These are phyloP conservation scores for Eciton burchellii DNA, from an alignment of 1,140 invertebrate species.

Conservation along the genomic window DNA sequence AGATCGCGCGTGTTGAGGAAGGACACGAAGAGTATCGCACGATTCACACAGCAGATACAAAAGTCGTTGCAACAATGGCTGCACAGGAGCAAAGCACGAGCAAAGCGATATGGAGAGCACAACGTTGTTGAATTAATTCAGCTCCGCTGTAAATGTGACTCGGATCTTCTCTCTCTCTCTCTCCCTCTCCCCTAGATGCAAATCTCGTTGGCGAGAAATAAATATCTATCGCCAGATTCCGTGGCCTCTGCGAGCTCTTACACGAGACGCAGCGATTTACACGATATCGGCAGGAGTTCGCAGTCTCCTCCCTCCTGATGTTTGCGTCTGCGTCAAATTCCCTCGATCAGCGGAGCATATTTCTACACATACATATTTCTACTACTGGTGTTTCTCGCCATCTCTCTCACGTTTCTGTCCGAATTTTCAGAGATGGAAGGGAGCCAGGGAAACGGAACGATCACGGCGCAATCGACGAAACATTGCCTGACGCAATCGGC, in stretches of 20 bases:
- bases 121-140: slow-evolving; percentile 47
- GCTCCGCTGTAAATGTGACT: slow-evolving; percentile 33
- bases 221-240: slow-evolving; percentile 47
- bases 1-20: background rate
- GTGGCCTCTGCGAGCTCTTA: slow-evolving; percentile 14
- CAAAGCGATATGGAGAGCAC: background rate
- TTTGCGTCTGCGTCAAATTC: background rate
- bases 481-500: background rate
- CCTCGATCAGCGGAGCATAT: slow-evolving; percentile 24
- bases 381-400: slow-evolving; percentile 5
- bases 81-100: slow-evolving; percentile 25
- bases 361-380: slow-evolving; percentile 2
- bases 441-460: background rate
- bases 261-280: background rate
- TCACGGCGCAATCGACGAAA: slow-evolving; percentile 42
- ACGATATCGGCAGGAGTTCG: background rate
- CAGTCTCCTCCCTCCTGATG: background rate
- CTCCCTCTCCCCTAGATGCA: slow-evolving; percentile 38
- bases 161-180: slow-evolving; percentile 1
- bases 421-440: background rate
- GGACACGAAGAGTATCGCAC: background rate
- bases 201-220: slow-evolving; percentile 55
- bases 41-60: slow-evolving; percentile 8
- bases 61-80: slow-evolving; percentile 31
- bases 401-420: background rate